phyloP scores from a whole-genome alignment of 1,140 invertebrate genomes.

The Mercenaria mercenaria region DNA sequence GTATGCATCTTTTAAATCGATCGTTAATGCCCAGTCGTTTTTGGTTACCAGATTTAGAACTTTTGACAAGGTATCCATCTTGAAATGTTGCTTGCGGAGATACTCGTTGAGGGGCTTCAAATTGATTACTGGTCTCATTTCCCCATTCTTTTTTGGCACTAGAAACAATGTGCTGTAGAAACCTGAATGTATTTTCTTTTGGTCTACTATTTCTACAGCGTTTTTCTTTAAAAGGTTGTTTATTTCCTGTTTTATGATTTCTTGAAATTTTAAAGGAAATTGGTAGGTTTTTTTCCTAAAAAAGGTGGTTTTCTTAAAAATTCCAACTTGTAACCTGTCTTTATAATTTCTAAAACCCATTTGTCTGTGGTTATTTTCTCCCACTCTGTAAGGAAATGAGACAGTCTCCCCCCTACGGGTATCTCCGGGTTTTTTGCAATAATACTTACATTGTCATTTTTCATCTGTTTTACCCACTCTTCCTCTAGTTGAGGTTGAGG shows the following conservation, averaged over 20 bases:
- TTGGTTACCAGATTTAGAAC: slow-evolving; percentile 32
- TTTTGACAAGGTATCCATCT: slow-evolving; percentile 54
- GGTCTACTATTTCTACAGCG: slow-evolving; percentile 24
- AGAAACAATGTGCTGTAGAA: slow-evolving; percentile 53
- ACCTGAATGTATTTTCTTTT: neutral
- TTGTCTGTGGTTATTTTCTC: slow-evolving; percentile 48
- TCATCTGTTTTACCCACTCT: neutral
- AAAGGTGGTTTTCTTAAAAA: neutral
- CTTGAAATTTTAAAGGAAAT: neutral
- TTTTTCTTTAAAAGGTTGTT: slow-evolving; percentile 17
- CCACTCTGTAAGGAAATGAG: slow-evolving; percentile 36
- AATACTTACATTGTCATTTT: slow-evolving; percentile 36
- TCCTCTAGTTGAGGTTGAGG: neutral
- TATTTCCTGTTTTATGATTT: neutral
- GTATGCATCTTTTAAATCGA: slow-evolving; percentile 53
- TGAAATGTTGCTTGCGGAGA: slow-evolving; percentile 48
- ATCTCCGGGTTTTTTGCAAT: neutral
- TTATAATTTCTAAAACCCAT: neutral
- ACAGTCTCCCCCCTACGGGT: slow-evolving; percentile 31
- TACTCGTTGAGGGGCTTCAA: slow-evolving; percentile 55
- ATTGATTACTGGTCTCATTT: slow-evolving; percentile 53
- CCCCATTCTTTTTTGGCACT: slow-evolving; percentile 45
- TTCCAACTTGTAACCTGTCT: slow-evolving; percentile 32
- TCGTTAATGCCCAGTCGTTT: slow-evolving; percentile 5
- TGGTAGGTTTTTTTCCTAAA: slow-evolving; percentile 15